Base-by-base conservation (phyloP, 2,888 invertebrate species). In the Siphonodentalium dalli region DNA sequence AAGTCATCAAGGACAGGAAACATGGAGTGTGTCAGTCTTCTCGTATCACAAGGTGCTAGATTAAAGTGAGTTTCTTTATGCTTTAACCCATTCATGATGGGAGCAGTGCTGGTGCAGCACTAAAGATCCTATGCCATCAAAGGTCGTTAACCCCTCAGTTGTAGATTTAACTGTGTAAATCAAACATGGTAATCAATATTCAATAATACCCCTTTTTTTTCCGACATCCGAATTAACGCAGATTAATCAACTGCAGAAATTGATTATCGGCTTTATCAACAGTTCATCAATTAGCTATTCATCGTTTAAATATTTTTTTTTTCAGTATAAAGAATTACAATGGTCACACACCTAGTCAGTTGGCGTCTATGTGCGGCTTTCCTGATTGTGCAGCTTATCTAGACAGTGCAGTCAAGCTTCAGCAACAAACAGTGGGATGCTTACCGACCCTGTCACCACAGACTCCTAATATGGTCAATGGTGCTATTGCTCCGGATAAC, bases 1-100 rank as follows among this genome's bases (percentile, higher is more conserved):
- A 80, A 80, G 50, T 77, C 79, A 40, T 77, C 78, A 13, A 64
- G 76, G 20, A 71, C 71, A 26, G 79, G 80, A 13, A 76, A 71
- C 45, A 71, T 78, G 66, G 78, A 78, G 34, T 79, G 79, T 70
- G 67, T 73, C 29, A 71, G 70, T 43, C 55, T 79, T 31, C 68
- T 80, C 7, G 66, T 73, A 2, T 67, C 73, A 15, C 74, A 75
- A 53, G 77, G 75, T 24, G 70, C 77, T 35, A 65, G 68, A 21
- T 54, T 78, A 9, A 62, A 64, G 79, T 79, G 66, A 63, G 67
- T 65, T 21, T 18, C n/a, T n/a, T n/a, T n/a, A n/a, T n/a, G n/a
- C n/a, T n/a, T n/a, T n/a, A n/a, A n/a, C n/a, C n/a, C n/a, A n/a
- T n/a, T n/a, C n/a, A n/a, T n/a, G n/a, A n/a, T n/a, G n/a, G n/a